phyloP scores from a whole-genome alignment of 2,797 vertebrate genomes.

The Typhlichthys subterraneus region DNA sequence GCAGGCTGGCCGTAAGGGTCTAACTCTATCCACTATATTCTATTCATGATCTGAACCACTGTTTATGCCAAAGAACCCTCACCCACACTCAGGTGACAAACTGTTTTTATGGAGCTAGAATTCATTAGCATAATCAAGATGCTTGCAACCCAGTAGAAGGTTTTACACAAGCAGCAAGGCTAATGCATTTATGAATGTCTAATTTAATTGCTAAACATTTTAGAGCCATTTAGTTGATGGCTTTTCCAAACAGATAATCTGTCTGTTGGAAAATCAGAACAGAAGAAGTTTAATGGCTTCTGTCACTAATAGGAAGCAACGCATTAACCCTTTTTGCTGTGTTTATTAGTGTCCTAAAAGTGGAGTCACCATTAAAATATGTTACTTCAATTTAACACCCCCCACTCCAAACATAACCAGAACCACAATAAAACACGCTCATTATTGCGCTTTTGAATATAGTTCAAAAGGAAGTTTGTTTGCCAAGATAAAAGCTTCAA shows the following conservation, averaged over 20 bases:
- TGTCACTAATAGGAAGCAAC: conserved; percentile 50
- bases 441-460: conserved; percentile 23
- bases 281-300: conserved; percentile 51
- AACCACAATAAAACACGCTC: conserved; percentile 30
- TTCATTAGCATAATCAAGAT: conserved; percentile 56
- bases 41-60: conserved; percentile 30
- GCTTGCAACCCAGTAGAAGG: conserved; percentile 38
- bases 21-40: not conserved
- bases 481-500: conserved; percentile 51
- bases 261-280: conserved; percentile 47
- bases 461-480: conserved; percentile 40
- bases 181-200: conserved; percentile 73
- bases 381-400: conserved; percentile 31
- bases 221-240: conserved; percentile 54
- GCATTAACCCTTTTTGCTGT: conserved; percentile 25
- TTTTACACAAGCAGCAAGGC: conserved; percentile 32
- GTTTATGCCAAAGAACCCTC: conserved; percentile 33
- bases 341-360: conserved; percentile 47
- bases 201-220: conserved; percentile 62
- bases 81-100: conserved; percentile 55
- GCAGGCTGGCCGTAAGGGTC: conserved; percentile 26
- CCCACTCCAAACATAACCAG: conserved; percentile 11
- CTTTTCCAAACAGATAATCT: conserved; percentile 59
- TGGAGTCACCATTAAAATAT: conserved; percentile 47
- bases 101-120: conserved; percentile 52